phyloP scores from a whole-genome alignment of 2,888 invertebrate species.

The Apantesis nais region DNA sequence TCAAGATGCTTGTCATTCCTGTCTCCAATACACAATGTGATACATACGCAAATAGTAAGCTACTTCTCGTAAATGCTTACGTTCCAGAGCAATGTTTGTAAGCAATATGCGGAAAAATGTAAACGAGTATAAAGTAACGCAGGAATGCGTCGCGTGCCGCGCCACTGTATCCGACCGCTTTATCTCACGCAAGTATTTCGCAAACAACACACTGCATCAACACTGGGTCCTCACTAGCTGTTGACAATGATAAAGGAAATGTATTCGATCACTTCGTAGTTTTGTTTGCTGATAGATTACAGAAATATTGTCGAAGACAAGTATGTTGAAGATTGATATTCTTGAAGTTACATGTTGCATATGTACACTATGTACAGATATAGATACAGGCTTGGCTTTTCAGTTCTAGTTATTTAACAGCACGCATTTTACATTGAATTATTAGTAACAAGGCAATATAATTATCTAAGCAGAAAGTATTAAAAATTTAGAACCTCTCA shows the following conservation, averaged over 20 bases:
- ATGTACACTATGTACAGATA: neutral
- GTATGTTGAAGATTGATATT: neutral
- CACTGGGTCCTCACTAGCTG: conserved; percentile 21
- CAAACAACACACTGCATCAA: conserved; percentile 41
- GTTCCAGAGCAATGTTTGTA: conserved; percentile 67
- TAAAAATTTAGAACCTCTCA: too few species aligned
- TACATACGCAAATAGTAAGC: conserved; percentile 60
- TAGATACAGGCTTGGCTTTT: neutral
- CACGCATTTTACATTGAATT: too few species aligned
- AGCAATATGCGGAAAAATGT: conserved; percentile 72
- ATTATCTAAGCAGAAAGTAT: neutral
- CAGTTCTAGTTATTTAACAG: too few species aligned
- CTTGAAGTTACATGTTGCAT: neutral
- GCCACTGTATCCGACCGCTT: conserved; percentile 24
- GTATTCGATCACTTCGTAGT: neutral
- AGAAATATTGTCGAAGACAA: neutral
- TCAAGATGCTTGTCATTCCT: conserved; percentile 53
- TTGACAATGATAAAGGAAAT: conserved; percentile 1
- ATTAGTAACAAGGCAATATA: neutral
- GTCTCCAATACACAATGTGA: conserved; percentile 52
- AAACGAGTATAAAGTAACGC: conserved; percentile 57
- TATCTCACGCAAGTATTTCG: conserved; percentile 40
- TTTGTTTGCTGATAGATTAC: neutral
- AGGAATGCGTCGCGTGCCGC: conserved; percentile 59
- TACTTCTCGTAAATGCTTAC: conserved; percentile 57